phyloP scores from a whole-genome alignment of 1,140 invertebrate species.

The Zaprionus davidi region DNA sequence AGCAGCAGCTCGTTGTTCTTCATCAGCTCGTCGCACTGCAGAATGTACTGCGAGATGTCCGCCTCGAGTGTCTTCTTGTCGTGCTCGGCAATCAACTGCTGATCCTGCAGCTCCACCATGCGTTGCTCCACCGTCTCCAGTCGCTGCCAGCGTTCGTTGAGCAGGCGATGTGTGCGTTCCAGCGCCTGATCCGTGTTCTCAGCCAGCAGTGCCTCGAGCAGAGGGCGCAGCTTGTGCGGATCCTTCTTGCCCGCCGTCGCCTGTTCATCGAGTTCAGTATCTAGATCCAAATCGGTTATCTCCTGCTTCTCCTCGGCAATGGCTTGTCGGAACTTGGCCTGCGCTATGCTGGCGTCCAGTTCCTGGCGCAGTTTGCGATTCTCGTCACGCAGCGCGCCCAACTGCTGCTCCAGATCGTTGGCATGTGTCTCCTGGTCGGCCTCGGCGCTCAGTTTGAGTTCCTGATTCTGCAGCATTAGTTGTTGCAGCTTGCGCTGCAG shows the following conservation, averaged over 20 bases:
- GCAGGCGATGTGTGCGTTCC: conserved; percentile 78
- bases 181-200: conserved; percentile 62
- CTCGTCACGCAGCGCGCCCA: conserved; percentile 59
- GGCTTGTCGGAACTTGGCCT: conserved; percentile 75
- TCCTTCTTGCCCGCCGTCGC: conserved; percentile 51
- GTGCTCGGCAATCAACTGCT: conserved; percentile 69
- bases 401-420: conserved; percentile 71
- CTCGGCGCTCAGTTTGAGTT: conserved; percentile 71
- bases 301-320: conserved; percentile 79
- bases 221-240: conserved; percentile 67
- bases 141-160: conserved; percentile 73
- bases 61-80: conserved; percentile 86
- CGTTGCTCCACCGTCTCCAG: conserved; percentile 79
- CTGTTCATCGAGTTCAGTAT: conserved; percentile 16
- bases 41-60: conserved; percentile 86
- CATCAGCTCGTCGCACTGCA: conserved; percentile 87
- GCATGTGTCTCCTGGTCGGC: conserved; percentile 75
- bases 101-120: conserved; percentile 69
- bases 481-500: conserved; percentile 73
- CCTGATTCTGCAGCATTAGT: conserved; percentile 71
- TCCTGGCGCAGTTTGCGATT: conserved; percentile 66
- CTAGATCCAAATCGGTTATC: conserved; percentile 68
- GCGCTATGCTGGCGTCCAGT: conserved; percentile 61
- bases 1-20: conserved; percentile 88
- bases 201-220: conserved; percentile 60